Evolutionary conservation across 2,797 vertebrate genomes (phyloP).

Genomic region (Steatocranus sp.): DNA sequence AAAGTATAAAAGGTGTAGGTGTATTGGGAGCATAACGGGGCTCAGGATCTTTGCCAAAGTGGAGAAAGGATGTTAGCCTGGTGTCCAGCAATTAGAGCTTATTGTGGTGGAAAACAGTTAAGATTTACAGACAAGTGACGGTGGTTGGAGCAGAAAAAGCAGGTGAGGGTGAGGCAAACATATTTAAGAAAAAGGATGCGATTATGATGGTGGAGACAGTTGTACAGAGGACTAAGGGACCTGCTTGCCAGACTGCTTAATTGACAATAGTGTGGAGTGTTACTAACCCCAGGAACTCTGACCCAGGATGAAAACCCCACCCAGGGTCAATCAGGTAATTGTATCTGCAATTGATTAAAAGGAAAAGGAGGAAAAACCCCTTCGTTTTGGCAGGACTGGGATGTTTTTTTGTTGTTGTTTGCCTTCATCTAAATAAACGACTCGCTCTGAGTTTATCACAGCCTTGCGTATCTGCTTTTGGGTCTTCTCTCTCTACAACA

Average conservation of each 20-base stretch:
- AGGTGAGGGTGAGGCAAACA: background rate
- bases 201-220: background rate
- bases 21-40: background rate
- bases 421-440: background rate
- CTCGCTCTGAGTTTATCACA: background rate
- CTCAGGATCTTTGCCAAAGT: background rate
- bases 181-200: background rate
- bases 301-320: background rate
- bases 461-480: background rate
- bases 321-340: background rate
- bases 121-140: background rate
- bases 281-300: background rate
- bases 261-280: background rate
- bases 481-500: background rate
- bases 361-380: background rate
- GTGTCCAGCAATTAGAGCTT: background rate
- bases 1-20: background rate
- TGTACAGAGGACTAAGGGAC: background rate
- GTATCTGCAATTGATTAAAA: background rate
- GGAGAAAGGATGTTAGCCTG: background rate
- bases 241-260: background rate
- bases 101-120: background rate
- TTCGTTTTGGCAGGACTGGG: background rate
- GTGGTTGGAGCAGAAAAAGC: background rate
- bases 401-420: background rate